Evolutionary conservation across 2,888 invertebrate genomes (phyloP).

Genomic region (Euzetes globulus): DNA sequence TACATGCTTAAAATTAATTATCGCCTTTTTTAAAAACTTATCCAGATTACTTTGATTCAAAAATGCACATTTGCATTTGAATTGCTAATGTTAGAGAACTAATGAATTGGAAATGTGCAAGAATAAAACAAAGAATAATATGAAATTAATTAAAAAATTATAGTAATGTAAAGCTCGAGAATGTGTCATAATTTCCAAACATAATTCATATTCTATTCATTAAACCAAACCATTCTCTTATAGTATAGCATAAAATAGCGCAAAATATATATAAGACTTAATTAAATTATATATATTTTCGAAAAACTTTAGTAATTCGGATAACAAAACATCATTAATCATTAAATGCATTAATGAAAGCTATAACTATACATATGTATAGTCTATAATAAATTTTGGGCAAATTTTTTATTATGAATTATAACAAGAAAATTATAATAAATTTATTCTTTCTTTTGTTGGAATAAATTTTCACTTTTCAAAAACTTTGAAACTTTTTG

Average conservation of each 20-base stretch:
- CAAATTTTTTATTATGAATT: background rate
- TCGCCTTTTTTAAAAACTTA: too few relatives aligned
- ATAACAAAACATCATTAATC: slow-evolving; percentile 7
- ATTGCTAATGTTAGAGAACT: too few relatives aligned
- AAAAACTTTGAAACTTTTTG: background rate
- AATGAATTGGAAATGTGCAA: too few relatives aligned
- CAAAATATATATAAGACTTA: background rate
- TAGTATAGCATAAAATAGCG: background rate
- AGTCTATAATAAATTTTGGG: background rate
- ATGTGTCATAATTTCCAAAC: too few relatives aligned
- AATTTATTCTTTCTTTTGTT: background rate
- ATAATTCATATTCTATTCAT: too few relatives aligned
- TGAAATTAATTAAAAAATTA: too few relatives aligned
- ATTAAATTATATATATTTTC: background rate
- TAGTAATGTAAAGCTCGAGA: too few relatives aligned
- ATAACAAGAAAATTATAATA: too few relatives aligned
- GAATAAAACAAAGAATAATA: too few relatives aligned
- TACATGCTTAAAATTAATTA: too few relatives aligned
- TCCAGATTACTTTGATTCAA: too few relatives aligned
- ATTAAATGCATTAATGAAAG: background rate
- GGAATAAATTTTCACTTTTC: background rate
- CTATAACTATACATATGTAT: background rate
- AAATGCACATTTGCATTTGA: too few relatives aligned
- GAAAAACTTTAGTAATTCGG: background rate
- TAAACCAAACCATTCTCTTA: background rate